These are phyloP conservation scores for Tromatobia lineatoria DNA, from an alignment of 2,888 invertebrate genomes.

Conservation along the genomic window DNA sequence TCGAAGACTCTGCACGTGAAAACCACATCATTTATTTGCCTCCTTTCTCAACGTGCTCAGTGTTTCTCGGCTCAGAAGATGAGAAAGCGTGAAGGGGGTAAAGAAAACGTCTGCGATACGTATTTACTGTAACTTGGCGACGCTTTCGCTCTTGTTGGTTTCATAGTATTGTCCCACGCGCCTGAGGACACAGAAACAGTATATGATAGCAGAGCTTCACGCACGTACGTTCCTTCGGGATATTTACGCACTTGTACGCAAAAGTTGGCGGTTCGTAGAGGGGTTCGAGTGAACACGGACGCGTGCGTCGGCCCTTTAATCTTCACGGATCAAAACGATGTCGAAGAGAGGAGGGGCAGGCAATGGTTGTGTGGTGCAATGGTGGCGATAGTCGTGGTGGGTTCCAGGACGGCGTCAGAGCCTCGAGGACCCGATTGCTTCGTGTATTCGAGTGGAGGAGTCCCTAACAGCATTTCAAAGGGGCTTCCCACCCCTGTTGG, in stretches of 20 bases:
- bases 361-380: slow-evolving; percentile 8
- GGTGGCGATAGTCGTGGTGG: slow-evolving; percentile 29
- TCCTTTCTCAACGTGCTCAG: too few species aligned
- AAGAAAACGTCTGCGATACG: slow-evolving; percentile 2
- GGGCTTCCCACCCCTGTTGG: slow-evolving; percentile 58
- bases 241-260: slow-evolving; percentile 77
- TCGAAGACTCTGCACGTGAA: too few species aligned
- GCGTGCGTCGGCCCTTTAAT: slow-evolving; percentile 82
- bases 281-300: slow-evolving; percentile 66
- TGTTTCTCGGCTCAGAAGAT: background rate
- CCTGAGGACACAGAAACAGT: slow-evolving; percentile 34
- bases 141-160: slow-evolving; percentile 18
- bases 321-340: slow-evolving; percentile 84
- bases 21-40: too few species aligned
- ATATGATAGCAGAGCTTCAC: background rate
- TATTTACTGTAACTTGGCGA: slow-evolving; percentile 29
- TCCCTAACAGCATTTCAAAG: slow-evolving; percentile 84
- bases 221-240: slow-evolving; percentile 68
- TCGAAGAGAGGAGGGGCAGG: slow-evolving; percentile 51
- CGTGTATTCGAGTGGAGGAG: slow-evolving; percentile 82
- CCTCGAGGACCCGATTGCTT: slow-evolving; percentile 82
- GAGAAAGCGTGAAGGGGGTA: slow-evolving; percentile 4
- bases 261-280: slow-evolving; percentile 70
- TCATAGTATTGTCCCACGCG: background rate
- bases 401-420: slow-evolving; percentile 53